Evolutionary conservation across 2,113 vertebrate genomes (phyloP).

Genomic region (Melanerpes aurifrons): DNA sequence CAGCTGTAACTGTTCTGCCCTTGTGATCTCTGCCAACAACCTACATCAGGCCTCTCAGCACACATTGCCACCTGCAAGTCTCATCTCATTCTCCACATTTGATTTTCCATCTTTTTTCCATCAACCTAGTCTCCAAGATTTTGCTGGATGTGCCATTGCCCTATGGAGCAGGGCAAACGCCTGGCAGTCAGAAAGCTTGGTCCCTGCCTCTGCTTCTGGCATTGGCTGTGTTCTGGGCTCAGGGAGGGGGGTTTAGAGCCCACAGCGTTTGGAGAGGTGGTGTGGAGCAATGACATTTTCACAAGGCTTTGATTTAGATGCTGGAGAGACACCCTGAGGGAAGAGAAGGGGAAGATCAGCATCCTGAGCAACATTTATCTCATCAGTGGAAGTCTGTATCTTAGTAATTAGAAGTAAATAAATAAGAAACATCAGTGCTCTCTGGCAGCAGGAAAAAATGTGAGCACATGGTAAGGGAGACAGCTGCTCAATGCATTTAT

Average conservation of each 20-base stretch:
- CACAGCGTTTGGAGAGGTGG: rapidly evolving
- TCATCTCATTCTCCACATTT: not conserved
- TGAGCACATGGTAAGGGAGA: not conserved
- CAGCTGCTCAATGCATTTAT: conserved; percentile 11
- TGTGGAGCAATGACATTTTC: not conserved
- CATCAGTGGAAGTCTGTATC: conserved; percentile 8
- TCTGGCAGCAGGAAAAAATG: conserved; percentile 26
- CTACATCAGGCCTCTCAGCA: not conserved
- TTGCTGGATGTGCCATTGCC: not conserved
- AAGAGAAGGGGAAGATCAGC: not conserved
- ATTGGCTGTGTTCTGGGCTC: not conserved
- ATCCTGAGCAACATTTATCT: conserved; percentile 26
- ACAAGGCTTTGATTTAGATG: not conserved
- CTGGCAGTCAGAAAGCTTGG: not conserved
- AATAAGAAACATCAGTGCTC: conserved; percentile 28
- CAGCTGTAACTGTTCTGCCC: not conserved
- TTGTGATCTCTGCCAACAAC: not conserved
- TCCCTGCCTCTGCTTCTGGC: not conserved
- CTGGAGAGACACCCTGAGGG: not conserved
- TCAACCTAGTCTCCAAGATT: rapidly evolving
- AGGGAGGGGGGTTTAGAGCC: not conserved
- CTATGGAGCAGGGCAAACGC: not conserved
- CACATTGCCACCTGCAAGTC: not conserved
- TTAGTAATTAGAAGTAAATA: conserved; percentile 44
- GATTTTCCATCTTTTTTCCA: not conserved